phyloP scores from a whole-genome alignment of 2,113 vertebrate genomes.

The Bombycilla garrulus region DNA sequence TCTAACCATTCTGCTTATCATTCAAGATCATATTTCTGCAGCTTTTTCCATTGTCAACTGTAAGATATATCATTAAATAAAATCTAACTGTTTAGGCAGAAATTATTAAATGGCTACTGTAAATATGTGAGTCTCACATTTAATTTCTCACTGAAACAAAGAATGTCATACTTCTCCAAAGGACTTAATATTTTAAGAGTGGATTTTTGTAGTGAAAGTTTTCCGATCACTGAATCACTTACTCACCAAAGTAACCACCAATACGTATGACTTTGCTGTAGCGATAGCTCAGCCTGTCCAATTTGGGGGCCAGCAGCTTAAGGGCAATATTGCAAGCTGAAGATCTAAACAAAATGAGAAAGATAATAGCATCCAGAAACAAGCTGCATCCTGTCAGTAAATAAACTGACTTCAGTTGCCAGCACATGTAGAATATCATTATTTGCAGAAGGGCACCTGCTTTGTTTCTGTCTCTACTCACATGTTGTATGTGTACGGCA shows the following conservation, averaged over 20 bases:
- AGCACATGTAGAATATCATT: background rate
- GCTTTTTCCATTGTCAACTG: background rate
- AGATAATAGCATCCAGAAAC: background rate
- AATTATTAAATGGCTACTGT: background rate
- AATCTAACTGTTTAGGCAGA: background rate
- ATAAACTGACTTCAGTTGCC: background rate
- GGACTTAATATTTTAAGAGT: background rate
- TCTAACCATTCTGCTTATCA: background rate
- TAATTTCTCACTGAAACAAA: background rate
- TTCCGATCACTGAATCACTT: background rate
- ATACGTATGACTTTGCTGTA: slow-evolving; percentile 77
- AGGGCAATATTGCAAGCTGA: slow-evolving; percentile 80
- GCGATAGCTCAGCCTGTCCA: slow-evolving; percentile 71
- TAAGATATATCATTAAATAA: background rate
- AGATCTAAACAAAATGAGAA: slow-evolving; percentile 70
- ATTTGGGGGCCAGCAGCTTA: slow-evolving; percentile 73
- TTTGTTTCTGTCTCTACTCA: slow-evolving; percentile 61
- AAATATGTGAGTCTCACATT: background rate
- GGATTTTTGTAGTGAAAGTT: background rate
- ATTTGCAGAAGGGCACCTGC: background rate
- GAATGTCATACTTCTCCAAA: background rate
- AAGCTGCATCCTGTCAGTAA: background rate
- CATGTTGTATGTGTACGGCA: slow-evolving; percentile 67
- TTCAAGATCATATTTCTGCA: background rate
- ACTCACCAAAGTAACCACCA: slow-evolving; percentile 77